Evolutionary conservation across 2,113 vertebrate species (phyloP), one percentile per base, ranked within the genome.

Genomic region (Apteryx owenii): DNA sequence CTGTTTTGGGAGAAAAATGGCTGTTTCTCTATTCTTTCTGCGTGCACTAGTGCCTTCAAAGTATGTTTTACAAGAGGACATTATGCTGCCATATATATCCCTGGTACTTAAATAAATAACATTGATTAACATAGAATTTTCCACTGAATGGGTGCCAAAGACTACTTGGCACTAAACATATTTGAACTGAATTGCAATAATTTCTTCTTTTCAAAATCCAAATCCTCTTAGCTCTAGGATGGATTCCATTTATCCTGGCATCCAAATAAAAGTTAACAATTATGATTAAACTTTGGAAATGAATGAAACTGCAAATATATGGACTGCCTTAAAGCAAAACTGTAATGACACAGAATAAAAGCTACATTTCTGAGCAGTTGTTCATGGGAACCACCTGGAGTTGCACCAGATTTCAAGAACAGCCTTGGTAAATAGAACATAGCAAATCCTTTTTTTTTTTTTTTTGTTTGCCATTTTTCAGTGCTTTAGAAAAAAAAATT

Each of bases 151-250:
- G 61, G 54, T 79, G 61, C 71, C 81, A 94, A 97, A 95, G 81
- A 16, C 81, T 84, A 76, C 60, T 80, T 97, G 68, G 80, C 65
- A 84, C 12, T 66, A 58, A 91, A n/a, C 69, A 8, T 4, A 62
- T 44, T 85, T 96, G 40, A 91, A 78, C 18, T 93, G 51, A 97
- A 88, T 70, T 80, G 31, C 19, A 96, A 64, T 31, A 31, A 61
- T 77, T 95, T 95, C 6, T 91, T 90, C 42, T 95, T 89, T 96
- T 86, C 36, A 80, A 86, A 88, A 89, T 92, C 12, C 51, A 96
- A 81, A 91, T 62, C 38, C 58, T 70, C 42, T 84, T 97, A 89
- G 75, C 8, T 88, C 29, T 40, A 70, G 89, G 31, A 92, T 87
- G 88, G 58, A 86, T 76, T 93, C 53, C 12, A 88, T 82, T 64